Evolutionary conservation across 2,797 vertebrate species (phyloP).

Genomic region (Anguilla megastoma): DNA sequence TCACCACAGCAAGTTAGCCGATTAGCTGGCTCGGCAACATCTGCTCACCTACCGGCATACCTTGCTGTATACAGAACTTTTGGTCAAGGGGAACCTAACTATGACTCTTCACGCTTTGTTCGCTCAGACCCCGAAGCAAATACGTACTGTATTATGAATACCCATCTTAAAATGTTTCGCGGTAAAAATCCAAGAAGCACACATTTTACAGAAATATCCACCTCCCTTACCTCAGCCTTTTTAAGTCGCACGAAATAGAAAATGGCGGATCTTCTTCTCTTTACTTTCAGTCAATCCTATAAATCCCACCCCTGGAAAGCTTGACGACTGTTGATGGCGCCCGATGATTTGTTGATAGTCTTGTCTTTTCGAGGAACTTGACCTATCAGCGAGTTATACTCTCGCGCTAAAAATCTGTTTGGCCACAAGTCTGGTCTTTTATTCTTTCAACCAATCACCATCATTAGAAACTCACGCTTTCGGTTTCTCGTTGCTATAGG

Average conservation of each 20-base stretch:
- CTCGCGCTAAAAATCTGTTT: constrained; percentile 17
- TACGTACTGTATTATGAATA: background rate
- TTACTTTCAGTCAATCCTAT: constrained; percentile 12
- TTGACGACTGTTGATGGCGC: background rate
- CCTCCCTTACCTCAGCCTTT: constrained; percentile 25
- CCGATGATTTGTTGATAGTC: background rate
- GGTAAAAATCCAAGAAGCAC: background rate
- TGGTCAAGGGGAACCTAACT: background rate
- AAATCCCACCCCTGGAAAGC: constrained; percentile 25
- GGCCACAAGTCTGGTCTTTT: background rate
- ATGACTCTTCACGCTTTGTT: background rate
- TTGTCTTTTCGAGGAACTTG: background rate
- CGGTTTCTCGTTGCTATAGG: background rate
- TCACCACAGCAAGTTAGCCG: background rate
- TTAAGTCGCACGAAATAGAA: constrained; percentile 23
- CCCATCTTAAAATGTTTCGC: background rate
- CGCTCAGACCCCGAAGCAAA: background rate
- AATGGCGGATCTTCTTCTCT: constrained; percentile 29
- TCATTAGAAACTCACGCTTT: background rate
- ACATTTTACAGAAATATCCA: background rate
- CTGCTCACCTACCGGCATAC: constrained; percentile 6
- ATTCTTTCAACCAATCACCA: constrained; percentile 3
- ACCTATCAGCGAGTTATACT: background rate
- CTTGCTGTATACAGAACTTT: background rate
- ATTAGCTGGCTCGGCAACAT: background rate